These are phyloP conservation scores for Grammomys surdaster DNA, from an alignment of 2,113 vertebrate species.

Conservation along the genomic window DNA sequence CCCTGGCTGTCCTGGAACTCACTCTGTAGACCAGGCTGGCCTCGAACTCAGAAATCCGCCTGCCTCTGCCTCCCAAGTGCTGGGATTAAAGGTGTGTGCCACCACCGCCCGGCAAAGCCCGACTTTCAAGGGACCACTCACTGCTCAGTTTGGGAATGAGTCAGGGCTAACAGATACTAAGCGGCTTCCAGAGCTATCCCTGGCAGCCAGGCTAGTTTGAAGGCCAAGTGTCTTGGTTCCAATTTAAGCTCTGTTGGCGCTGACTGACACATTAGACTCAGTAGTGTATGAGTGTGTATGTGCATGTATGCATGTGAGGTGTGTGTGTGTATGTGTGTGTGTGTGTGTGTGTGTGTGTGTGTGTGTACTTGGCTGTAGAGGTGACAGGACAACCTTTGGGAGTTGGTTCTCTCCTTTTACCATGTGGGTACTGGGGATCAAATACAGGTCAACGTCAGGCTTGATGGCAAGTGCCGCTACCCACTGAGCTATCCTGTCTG, in stretches of 20 bases:
- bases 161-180: neutral
- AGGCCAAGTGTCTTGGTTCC: neutral
- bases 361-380: neutral
- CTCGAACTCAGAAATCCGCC: no score
- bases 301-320: neutral
- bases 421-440: neutral
- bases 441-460: neutral
- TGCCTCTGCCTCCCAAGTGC: no score
- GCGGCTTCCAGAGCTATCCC: neutral
- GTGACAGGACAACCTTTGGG: neutral
- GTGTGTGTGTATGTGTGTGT: neutral
- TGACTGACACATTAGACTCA: neutral
- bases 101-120: no score
- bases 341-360: neutral
- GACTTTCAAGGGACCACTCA: neutral
- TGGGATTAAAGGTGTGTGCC: no score
- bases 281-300: no score
- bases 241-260: neutral
- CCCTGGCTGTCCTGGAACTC: no score
- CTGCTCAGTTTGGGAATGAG: slow-evolving; percentile 21
- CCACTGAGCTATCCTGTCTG: neutral
- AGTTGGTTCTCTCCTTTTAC: neutral
- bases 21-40: no score
- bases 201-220: neutral
- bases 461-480: neutral